Conservation (phyloP, 2,797 vertebrate genomes). For the Bovichtus variegatus region DNA sequence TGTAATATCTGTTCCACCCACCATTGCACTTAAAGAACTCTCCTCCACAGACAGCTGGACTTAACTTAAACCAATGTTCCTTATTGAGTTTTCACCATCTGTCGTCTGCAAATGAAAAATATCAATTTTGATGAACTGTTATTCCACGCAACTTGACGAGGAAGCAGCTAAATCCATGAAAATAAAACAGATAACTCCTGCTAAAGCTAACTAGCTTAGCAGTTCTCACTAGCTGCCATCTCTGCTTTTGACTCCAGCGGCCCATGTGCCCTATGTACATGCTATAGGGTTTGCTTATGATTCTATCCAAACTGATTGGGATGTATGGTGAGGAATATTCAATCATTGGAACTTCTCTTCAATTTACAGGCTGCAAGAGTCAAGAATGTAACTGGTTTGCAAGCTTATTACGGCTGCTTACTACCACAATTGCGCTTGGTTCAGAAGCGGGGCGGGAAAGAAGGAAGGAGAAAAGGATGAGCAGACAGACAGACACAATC, state of each 20-base stretch:
- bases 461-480: slow-evolving; percentile 27
- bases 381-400: slow-evolving; percentile 26
- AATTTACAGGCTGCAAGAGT: slow-evolving; percentile 28
- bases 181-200: not conserved
- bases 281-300: slow-evolving; percentile 2
- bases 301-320: slow-evolving; percentile 11
- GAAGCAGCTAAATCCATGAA: not conserved
- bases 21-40: not conserved
- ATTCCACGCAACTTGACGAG: not conserved
- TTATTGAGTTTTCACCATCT: not conserved
- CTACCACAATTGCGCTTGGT: slow-evolving; percentile 7
- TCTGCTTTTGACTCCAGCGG: not conserved
- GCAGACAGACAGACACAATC: slow-evolving; percentile 42
- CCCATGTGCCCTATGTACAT: not conserved
- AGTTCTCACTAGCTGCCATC: not conserved
- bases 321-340: not conserved
- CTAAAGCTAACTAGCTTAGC: not conserved
- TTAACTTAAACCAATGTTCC: not conserved
- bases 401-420: slow-evolving; percentile 52
- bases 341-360: slow-evolving; percentile 39
- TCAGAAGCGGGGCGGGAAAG: slow-evolving; percentile 20
- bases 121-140: rapidly evolving
- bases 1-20: not conserved
- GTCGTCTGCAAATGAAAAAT: not conserved
- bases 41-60: not conserved